Base-by-base conservation (phyloP, 2,797 vertebrate species). In the Rhabdophis nuchalis region DNA sequence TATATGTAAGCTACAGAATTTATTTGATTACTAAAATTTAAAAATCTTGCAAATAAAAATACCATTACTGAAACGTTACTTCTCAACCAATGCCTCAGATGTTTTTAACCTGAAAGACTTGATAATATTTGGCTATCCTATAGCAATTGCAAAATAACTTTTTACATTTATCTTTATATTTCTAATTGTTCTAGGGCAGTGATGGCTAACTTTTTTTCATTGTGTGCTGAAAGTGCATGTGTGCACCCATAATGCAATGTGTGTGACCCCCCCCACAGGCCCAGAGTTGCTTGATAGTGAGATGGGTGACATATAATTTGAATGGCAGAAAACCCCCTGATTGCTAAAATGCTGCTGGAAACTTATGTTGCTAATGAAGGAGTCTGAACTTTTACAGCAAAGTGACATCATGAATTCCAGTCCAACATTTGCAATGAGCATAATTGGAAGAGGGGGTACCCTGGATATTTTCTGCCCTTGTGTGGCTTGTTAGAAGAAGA, bases 101-200 rank as follows among this genome's bases (percentile, higher is more conserved):
- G 56, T 77, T 93, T 87, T 58, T 94, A 93, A 93, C 54, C 10
- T 36, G 41, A 57, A 82, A 91, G 50, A 36, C 90, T 56, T 85
- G 60, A 27, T 93, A 52, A 82, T 46, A 25, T 82, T 82, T 77
- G 8, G 46, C 56, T 53, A 36, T 94, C 92, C 89, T 88, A 58
- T 72, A 86, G 50, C 20, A 86, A 18, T 9, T 50, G 27, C 14
- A 60, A 32, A 85, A 13, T 12, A 53, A 54, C 6, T 29, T 64
- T 85, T 60, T 60, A 89, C 20, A 23, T 88, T 50, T 57, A 41
- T 41, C 27, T 20, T 29, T 77, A 54, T 85, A 12, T 41, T n/a
- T 27, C 50, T 64, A 25, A 68, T 52, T 54, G 50, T 57, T n/a
- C 61, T 77, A 54, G 41, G 46, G 46, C 46, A 50, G 46, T 6